Base-by-base conservation (phyloP, 2,113 vertebrate species). In the Notothenia coriiceps region DNA sequence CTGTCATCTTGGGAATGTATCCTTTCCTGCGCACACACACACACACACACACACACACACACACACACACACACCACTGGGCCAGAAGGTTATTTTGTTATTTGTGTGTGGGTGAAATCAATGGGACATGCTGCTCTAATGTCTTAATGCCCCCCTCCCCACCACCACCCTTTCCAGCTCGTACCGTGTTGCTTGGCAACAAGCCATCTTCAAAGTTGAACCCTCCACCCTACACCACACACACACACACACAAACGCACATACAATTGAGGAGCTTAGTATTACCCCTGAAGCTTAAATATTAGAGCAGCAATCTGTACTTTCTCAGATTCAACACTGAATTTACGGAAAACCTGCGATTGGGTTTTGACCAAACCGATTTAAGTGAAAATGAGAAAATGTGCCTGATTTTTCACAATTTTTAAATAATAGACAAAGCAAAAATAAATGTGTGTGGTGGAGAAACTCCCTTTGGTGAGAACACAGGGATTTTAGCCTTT, bases 1-100 rank as follows among this genome's bases (percentile, higher is more conserved):
- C 98, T 15, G 98, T 99, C 89, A 98, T 99, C 94, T 91, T 99
- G 93, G 97, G 97, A 91, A 96, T 99, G 98, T 99, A 99, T 99
- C 98, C 97, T 99, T 96, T 88, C 29, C 29, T 29, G 29, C 0
- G 0, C 2, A 6, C 5, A 6, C 5, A 6, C 5, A 6, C 35
- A 35, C 35, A 6, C 35, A 35, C 35, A 7, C 35, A 40, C 35
- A 40, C 35, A 40, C 44, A 43, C 66, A 15, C 62, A 49, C 4
- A 47, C 62, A 64, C 43, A 22, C 61, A 62, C 18, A 62, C 8
- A 7, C 1, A n/a, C 1, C 35, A 63, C n/a, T 13, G 40, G 43
- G 22, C 44, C 62, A 25, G 11, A 15, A 81, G 85, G 83, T 79
- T 52, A 72, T 56, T 71, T 66, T 88, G 54, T 79, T 76, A 74